Conservation (phyloP, 2,888 invertebrate genomes). For the Heliothis peltigera region DNA sequence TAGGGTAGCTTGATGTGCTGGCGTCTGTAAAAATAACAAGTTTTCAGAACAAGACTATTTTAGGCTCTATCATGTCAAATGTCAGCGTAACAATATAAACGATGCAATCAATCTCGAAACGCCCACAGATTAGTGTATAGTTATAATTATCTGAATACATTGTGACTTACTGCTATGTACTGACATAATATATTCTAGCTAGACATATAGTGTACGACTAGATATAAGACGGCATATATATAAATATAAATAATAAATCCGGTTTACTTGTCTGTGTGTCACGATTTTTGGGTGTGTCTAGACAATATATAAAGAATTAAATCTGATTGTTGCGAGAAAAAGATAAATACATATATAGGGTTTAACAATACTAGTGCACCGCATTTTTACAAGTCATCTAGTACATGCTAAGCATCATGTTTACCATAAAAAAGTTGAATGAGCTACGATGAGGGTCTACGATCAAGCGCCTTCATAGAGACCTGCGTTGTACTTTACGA, state of each 20-base stretch:
- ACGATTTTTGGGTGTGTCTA: not conserved
- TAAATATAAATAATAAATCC: constrained; percentile 14
- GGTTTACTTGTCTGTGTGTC: constrained; percentile 38
- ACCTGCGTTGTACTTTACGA: no score
- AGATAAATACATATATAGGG: no score
- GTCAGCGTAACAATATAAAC: constrained; percentile 27
- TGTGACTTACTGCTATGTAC: constrained; percentile 44
- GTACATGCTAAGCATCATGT: no score
- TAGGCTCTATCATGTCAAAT: not conserved
- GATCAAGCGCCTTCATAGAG: no score
- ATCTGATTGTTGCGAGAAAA: no score
- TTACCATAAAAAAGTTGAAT: no score
- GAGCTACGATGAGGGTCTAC: no score
- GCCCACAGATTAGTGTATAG: constrained; percentile 47
- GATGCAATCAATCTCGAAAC: constrained; percentile 20
- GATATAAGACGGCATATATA: constrained; percentile 32
- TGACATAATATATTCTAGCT: constrained; percentile 40
- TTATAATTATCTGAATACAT: constrained; percentile 31
- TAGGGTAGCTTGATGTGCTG: no score
- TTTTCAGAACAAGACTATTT: not conserved
- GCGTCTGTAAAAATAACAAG: no score
- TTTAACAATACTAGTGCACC: no score
- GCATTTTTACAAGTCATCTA: no score
- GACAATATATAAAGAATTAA: no score
- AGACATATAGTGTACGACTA: constrained; percentile 38